Evolutionary conservation across 2,113 vertebrate genomes (phyloP), one percentile per base, ranked within the genome.

Genomic region (Oxyura jamaicensis): DNA sequence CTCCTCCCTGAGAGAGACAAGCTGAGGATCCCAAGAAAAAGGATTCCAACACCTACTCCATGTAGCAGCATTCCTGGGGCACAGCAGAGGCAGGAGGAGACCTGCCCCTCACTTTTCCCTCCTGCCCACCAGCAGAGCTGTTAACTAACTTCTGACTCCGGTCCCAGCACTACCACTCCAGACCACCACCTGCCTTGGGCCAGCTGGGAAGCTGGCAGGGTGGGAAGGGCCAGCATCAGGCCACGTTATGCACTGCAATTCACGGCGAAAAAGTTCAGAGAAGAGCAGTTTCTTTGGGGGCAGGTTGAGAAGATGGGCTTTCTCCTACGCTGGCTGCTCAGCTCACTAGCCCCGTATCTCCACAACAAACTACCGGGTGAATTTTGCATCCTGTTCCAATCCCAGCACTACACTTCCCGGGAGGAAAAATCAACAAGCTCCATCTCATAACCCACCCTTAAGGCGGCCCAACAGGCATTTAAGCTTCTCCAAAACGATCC

Each of bases 341-440:
- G 46, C 46, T 48, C 35, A 2, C 35, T 12, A 29, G 53, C 39
- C 46, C 26, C 8, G 0, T 0, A 8, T 13, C 48, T 23, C 48
- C 36, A 1, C 18, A 8, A 31, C 1, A 3, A 26, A 23, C 13
- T 2, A 16, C 31, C 10, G 1, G 5, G 1, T 7, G 36, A 17
- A 4, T 26, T 28, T n/a, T 9, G 39, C 0, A 6, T 25, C 44
- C 78, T 7, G 2, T 23, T 29, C 60, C 15, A 42, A 17, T 28
- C 60, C 26, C 44, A 31, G 48, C 41, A n/a, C 7, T 1, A 7
- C 31, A 6, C 36, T 65, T 16, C 39, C 63, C 29, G 44, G 36
- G 22, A 22, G 35, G 20, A 29, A 4, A 18, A 31, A 39, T 3
- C 66, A 46, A 5, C 3, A 3, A 3, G 29, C 17, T n/a, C n/a